Base-by-base conservation (phyloP, 2,888 invertebrate species). In the Chaitophorus viminalis region DNA sequence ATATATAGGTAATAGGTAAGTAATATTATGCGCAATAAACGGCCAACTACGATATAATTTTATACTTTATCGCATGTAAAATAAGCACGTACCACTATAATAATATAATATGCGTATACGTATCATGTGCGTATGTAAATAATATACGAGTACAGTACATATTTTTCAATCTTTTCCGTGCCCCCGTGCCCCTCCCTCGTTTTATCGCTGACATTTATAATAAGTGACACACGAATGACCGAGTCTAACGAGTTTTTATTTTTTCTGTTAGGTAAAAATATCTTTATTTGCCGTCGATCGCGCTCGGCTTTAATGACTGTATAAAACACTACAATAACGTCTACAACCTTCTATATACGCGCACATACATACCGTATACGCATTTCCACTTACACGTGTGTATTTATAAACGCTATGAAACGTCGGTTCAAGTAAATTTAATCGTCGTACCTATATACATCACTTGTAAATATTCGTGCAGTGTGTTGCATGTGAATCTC, bases 151-250 rank as follows among this genome's bases (percentile, higher is more conserved):
- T 60, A n/a, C n/a, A n/a, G 60, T 21, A 21, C 25, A 60, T 60
- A 60, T 54, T 54, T 54, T 54, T n/a, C 29, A 14, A 8, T 29
- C 29, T 14, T 68, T 68, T 70, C 25, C 46, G 3, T 3, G 9
- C 9, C 46, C 29, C 17, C 29, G 9, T 1, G 14, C 29, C 17
- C 29, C 6, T 3, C 4, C 17, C 17, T 5, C 70, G 29, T 31
- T 60, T 17, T 31, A 70, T 70, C 31, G 39, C 46, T 76, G 46
- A 76, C n/a, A 46, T 76, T 76, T n/a, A 76, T 52, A 29, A 76
- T 46, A 76, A 76, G 29, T 29, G 46, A 75, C 46, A 52, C 76
- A n/a, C n/a, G 46, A 46, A 46, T 29, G n/a, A 46, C n/a, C 46
- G 25, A 29, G 46, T 76, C 46, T 46, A n/a, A 29, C 76, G 76